Evolutionary conservation across 2,888 invertebrate species (phyloP), one percentile per base, ranked within the genome.

Genomic region (Zygogramma bicolorata): DNA sequence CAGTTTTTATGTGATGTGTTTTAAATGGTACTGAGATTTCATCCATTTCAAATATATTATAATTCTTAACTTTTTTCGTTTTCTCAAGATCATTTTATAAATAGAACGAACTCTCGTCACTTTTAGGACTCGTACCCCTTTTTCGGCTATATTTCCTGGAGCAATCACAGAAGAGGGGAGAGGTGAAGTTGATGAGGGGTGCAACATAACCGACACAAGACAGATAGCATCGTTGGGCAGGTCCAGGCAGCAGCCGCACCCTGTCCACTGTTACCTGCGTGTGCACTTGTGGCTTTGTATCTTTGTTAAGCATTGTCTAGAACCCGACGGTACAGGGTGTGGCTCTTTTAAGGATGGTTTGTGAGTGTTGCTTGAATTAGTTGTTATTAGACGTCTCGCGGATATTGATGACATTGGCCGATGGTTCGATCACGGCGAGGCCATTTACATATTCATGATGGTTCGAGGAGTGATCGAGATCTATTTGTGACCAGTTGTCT

Each of bases 221-320:
- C 72, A 76, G 76, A 76, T 76, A 73, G 68, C 68, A 76, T 76
- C 76, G 70, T 70, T 65, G 72, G 72, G 72, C 70, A 68, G 66
- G 73, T 66, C 59, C 15, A 18, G 25, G 15, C 27, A 40, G 73
- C 76, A 40, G 73, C 76, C 76, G 73, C 76, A 74, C 76, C 76
- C 76, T 76, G 71, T 75, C 75, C 75, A 72, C 69, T 72, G 63
- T 68, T 65, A 60, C 68, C 65, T 65, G 65, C 61, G 70, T 70
- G 66, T 70, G 70, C 65, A 70, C 70, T 65, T 70, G 70, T 70
- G 70, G 65, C 60, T 70, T 70, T 70, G 70, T 70, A 70, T 70
- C 70, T 70, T 70, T 70, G 70, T 70, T 70, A 65, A 65, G 65
- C 65, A 66, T 70, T 70, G 70, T 70, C 53, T 53, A 53, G 53